Conservation (phyloP, 1,140 invertebrate genomes). For the Lepeophtheirus salmonis region DNA sequence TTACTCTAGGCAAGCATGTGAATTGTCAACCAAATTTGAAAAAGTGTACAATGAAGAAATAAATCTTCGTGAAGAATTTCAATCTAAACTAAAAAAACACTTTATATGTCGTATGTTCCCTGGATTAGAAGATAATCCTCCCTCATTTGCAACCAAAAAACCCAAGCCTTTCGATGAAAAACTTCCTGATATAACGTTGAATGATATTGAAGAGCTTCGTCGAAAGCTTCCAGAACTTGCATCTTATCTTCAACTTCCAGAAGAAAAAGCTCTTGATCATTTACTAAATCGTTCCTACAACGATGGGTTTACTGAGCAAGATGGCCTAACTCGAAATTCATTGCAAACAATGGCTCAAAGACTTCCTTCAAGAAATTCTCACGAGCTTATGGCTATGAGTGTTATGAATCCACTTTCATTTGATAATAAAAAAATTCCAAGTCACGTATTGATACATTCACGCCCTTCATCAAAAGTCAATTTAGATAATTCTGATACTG, state of each 20-base stretch:
- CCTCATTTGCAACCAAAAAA: slow-evolving; percentile 57
- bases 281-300: slow-evolving; percentile 13
- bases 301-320: slow-evolving; percentile 9
- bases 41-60: slow-evolving; percentile 57
- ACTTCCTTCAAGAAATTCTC: slow-evolving; percentile 1
- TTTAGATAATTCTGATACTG: neutral
- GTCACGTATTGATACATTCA: neutral
- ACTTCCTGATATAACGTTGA: slow-evolving; percentile 33
- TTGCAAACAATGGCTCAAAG: slow-evolving; percentile 5
- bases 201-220: slow-evolving; percentile 11
- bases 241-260: slow-evolving; percentile 1
- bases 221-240: slow-evolving; percentile 11
- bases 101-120: slow-evolving; percentile 68
- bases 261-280: slow-evolving; percentile 7
- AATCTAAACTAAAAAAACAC: slow-evolving; percentile 53
- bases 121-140: slow-evolving; percentile 64
- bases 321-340: neutral
- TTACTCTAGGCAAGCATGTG: slow-evolving; percentile 30
- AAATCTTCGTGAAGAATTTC: slow-evolving; percentile 39
- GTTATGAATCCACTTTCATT: slow-evolving; percentile 6
- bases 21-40: slow-evolving; percentile 48
- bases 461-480: neutral
- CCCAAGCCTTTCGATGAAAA: slow-evolving; percentile 50
- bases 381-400: neutral
- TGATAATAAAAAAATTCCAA: neutral